Conservation (phyloP, 2,113 vertebrate genomes). For the Eclectus roratus region DNA sequence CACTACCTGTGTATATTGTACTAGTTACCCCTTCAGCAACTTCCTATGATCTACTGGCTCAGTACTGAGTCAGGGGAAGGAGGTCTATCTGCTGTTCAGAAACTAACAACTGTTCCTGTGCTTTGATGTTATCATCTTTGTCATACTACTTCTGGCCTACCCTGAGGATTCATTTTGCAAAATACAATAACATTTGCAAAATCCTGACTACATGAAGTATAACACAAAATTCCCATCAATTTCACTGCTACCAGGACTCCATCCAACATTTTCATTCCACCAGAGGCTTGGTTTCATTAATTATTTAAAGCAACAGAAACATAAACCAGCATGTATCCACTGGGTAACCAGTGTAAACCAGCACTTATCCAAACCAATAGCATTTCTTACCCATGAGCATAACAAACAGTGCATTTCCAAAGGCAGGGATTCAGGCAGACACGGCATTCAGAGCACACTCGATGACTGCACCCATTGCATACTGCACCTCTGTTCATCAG, state of each 20-base stretch:
- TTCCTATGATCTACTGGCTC: not conserved
- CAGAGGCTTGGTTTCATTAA: not conserved
- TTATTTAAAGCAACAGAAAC: not conserved
- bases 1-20: not conserved
- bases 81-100: not conserved
- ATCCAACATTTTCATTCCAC: not conserved
- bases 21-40: not conserved
- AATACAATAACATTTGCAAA: not conserved
- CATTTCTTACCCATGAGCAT: conserved; percentile 80
- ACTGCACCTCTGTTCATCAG: conserved; percentile 83
- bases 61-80: not conserved
- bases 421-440: conserved; percentile 58
- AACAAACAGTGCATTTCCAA: conserved; percentile 90
- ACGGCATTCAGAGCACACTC: conserved; percentile 84
- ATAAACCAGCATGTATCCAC: not conserved
- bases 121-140: not conserved
- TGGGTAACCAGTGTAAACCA: not conserved
- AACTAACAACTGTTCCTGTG: rapidly evolving
- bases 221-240: not conserved
- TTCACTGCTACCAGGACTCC: not conserved
- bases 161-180: not conserved
- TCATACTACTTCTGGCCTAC: not conserved
- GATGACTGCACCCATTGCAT: conserved; percentile 89
- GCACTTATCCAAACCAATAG: not conserved
- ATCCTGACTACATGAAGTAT: not conserved